These are phyloP conservation scores for Chelon labrosus DNA, from an alignment of 2,797 vertebrate species.

Conservation along the genomic window DNA sequence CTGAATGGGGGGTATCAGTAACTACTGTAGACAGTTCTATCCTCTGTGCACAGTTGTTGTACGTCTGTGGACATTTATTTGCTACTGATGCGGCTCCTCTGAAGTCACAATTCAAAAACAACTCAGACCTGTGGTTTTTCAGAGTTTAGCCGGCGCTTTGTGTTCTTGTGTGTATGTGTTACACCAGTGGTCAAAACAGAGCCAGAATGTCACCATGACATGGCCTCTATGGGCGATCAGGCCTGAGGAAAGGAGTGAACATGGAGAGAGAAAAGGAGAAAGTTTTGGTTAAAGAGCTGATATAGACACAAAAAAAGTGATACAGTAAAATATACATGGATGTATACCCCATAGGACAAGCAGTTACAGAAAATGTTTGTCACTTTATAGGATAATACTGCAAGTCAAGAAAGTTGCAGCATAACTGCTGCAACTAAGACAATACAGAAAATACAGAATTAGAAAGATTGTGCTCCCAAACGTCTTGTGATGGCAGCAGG, in stretches of 20 bases:
- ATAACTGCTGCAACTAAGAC: too few species aligned
- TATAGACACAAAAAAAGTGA: background rate
- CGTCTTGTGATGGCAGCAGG: too few species aligned
- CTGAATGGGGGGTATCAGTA: constrained; percentile 52
- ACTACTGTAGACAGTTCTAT: constrained; percentile 63
- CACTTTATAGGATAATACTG: too few species aligned
- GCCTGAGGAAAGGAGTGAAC: constrained; percentile 62
- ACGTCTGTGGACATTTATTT: constrained; percentile 35
- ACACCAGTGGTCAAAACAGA: constrained; percentile 32
- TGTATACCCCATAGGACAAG: too few species aligned
- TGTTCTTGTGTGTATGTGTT: constrained; percentile 12
- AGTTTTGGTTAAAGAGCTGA: constrained; percentile 14
- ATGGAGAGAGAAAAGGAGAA: constrained; percentile 25
- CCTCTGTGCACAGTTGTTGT: constrained; percentile 45
- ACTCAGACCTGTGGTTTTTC: constrained; percentile 21
- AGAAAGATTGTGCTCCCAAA: too few species aligned
- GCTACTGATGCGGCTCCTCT: constrained; percentile 34
- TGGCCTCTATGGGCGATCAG: constrained; percentile 61
- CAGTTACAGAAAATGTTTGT: too few species aligned
- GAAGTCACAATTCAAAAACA: constrained; percentile 18
- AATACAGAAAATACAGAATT: too few species aligned
- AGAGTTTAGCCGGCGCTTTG: constrained; percentile 13
- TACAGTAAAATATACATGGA: background rate
- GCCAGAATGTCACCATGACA: constrained; percentile 76
- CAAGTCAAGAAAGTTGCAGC: too few species aligned